Percentiles rank a stretch among this genome's conserved stretches.
phyloP scores from a whole-genome alignment of 2,888 invertebrate genomes.

The Eupithecia insigniata region DNA sequence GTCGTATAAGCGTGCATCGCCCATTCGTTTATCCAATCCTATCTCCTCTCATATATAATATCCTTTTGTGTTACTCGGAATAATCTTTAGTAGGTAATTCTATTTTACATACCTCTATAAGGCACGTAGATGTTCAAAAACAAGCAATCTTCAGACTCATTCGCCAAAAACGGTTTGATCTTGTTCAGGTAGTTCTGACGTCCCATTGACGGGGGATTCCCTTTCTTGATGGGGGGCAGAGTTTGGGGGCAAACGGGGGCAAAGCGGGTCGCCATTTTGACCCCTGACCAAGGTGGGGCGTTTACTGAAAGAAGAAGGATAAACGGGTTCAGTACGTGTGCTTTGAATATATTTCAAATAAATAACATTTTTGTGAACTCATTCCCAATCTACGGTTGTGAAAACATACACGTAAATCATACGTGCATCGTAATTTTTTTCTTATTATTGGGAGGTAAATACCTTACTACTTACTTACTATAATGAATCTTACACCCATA shows the following conservation, averaged over 20 bases:
- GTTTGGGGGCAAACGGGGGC: constrained; percentile 95
- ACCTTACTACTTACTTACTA: too few species aligned
- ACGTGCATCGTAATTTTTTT: too few species aligned
- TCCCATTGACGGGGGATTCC: constrained; percentile 86
- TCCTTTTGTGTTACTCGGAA: background rate
- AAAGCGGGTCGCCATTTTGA: constrained; percentile 87
- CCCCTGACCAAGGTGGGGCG: constrained; percentile 91
- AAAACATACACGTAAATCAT: too few species aligned
- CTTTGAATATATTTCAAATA: background rate
- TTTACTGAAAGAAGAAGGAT: constrained; percentile 80
- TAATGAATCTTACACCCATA: too few species aligned
- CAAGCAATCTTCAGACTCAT: constrained; percentile 94
- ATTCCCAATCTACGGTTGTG: too few species aligned
- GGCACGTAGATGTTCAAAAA: constrained; percentile 97
- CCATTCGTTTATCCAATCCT: too few species aligned
- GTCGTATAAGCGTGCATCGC: background rate
- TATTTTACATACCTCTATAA: constrained; percentile 88
- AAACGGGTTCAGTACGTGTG: background rate
- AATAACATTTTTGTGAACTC: too few species aligned
- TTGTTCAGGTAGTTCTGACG: constrained; percentile 88
- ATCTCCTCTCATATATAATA: too few species aligned
- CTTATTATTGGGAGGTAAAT: too few species aligned
- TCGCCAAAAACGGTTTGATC: constrained; percentile 87
- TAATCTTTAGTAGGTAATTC: background rate
- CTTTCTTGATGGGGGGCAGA: constrained; percentile 87